phyloP scores from a whole-genome alignment of 2,113 vertebrate species.

The Prunella fulvescens region DNA sequence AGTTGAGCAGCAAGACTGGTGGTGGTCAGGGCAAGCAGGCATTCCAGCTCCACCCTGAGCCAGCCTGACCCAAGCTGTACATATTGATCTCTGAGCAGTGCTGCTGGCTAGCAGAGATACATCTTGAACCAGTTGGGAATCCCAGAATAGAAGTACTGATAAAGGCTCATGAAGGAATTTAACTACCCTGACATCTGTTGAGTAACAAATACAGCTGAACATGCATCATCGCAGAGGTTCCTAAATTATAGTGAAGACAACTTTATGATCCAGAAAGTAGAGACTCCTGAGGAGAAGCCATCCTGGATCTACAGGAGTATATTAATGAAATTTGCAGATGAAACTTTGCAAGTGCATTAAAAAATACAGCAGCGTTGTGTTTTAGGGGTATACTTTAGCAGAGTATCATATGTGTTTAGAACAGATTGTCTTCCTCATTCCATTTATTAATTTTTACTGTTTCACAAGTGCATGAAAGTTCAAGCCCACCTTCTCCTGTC shows the following conservation, averaged over 20 bases:
- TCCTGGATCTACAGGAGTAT: constrained; percentile 51
- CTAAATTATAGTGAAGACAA: constrained; percentile 74
- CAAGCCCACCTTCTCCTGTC: background rate
- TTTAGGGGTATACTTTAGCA: background rate
- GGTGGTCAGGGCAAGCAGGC: background rate
- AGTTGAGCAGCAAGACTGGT: background rate
- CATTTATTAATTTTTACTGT: background rate
- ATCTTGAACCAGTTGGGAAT: constrained; percentile 64
- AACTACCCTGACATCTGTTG: constrained; percentile 76
- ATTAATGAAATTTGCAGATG: constrained; percentile 60
- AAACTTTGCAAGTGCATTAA: constrained; percentile 36
- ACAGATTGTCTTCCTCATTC: background rate
- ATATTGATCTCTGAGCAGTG: background rate
- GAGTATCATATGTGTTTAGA: background rate
- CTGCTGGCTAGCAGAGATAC: background rate
- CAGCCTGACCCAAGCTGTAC: background rate
- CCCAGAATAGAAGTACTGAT: constrained; percentile 55
- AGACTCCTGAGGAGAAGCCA: constrained; percentile 65
- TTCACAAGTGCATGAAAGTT: background rate
- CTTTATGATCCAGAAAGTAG: constrained; percentile 71
- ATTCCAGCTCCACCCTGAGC: background rate
- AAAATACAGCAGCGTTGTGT: background rate
- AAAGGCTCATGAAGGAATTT: constrained; percentile 69
- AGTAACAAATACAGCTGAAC: constrained; percentile 74
- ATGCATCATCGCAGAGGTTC: constrained; percentile 73